phyloP scores from a whole-genome alignment of 2,888 invertebrate species.

The Plebejus argus region DNA sequence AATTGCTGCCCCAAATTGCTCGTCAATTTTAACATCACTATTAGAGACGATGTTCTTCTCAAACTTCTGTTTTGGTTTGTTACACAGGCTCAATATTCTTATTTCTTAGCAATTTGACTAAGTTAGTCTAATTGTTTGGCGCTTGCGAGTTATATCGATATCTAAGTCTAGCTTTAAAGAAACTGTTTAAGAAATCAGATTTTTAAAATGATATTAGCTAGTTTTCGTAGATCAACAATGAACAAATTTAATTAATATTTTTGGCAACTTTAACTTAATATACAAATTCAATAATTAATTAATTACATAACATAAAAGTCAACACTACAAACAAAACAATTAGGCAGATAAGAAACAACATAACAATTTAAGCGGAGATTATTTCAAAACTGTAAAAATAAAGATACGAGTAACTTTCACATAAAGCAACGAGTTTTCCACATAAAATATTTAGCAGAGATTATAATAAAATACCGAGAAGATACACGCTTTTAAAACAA shows the following conservation, averaged over 20 bases:
- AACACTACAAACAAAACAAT: background rate
- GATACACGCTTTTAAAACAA: conserved; percentile 35
- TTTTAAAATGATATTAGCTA: background rate
- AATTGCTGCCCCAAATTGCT: conserved; percentile 59
- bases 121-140: too few species aligned
- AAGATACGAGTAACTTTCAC: background rate
- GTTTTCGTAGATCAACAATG: background rate
- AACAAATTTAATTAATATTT: background rate
- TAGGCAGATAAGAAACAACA: background rate
- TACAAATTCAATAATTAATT: background rate
- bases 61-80: background rate
- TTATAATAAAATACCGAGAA: conserved; percentile 28
- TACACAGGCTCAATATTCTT: background rate
- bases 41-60: conserved; percentile 35
- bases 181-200: background rate
- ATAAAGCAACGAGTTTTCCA: conserved; percentile 16
- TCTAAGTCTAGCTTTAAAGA: too few species aligned
- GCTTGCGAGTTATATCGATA: too few species aligned
- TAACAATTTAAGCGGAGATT: background rate
- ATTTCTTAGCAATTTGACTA: background rate
- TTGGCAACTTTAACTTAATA: background rate
- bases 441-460: conserved; percentile 28
- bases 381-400: conserved; percentile 15
- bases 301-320: background rate
- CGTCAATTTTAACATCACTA: conserved; percentile 43